A percentile compares a stretch with the other conserved stretches of the same genome.
Evolutionary conservation across 2,797 vertebrate species (phyloP).

Genomic region (Rhabdomys pumilio): DNA sequence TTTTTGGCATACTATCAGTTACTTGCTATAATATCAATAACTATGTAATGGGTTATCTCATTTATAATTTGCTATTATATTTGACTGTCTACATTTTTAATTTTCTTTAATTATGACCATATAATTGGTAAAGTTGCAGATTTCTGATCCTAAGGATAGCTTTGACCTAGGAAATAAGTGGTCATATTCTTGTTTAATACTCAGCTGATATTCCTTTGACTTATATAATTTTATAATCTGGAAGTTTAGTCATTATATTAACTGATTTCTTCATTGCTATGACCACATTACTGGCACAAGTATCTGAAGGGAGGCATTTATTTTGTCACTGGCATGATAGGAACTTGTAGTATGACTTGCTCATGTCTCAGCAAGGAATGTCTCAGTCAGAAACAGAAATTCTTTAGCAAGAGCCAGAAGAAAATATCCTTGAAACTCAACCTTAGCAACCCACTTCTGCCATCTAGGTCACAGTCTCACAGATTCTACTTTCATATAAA

Average conservation of each 20-base stretch:
- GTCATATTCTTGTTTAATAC: not conserved
- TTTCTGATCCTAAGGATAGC: conserved; percentile 39
- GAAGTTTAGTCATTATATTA: conserved; percentile 20
- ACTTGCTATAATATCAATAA: conserved; percentile 15
- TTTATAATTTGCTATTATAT: conserved; percentile 47
- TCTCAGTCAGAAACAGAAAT: not conserved
- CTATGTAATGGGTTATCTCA: not conserved
- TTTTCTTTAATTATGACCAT: conserved; percentile 10
- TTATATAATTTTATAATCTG: conserved; percentile 24
- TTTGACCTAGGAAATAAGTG: conserved; percentile 28
- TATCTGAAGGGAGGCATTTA: not conserved
- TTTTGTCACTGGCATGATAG: not conserved
- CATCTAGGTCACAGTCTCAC: not conserved
- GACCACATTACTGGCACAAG: not conserved
- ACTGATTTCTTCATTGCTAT: not conserved
- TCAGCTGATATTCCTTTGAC: conserved; percentile 59
- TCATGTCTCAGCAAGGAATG: not conserved
- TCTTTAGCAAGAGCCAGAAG: not conserved
- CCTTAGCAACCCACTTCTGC: not conserved
- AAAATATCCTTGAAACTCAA: not conserved
- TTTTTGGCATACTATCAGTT: conserved; percentile 35
- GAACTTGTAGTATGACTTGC: not conserved
- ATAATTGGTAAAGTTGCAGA: not conserved
- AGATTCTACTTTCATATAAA: not conserved
- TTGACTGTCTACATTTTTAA: not conserved